Conservation (phyloP, 92 coral and sea anemone species). For the Zoanthus solanderi region DNA sequence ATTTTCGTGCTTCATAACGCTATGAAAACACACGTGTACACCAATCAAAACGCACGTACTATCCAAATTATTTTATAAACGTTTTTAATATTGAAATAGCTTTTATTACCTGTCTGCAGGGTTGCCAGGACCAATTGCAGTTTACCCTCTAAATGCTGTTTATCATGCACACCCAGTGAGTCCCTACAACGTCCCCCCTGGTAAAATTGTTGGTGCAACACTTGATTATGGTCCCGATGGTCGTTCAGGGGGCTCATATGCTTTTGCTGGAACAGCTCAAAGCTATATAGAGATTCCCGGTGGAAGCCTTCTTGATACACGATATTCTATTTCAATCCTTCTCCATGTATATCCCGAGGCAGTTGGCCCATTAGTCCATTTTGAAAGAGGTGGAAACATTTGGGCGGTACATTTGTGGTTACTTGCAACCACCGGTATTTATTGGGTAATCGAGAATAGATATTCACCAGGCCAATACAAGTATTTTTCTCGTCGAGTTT, state of each 20-base stretch:
- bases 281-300: conserved; percentile 84
- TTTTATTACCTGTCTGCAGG: conserved; percentile 36
- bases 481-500: background rate
- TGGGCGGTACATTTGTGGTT: conserved; percentile 71
- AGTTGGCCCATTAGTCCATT: conserved; percentile 74
- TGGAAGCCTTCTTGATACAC: conserved; percentile 71
- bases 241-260: conserved; percentile 69
- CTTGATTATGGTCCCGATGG: conserved; percentile 85
- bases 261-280: conserved; percentile 60
- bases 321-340: conserved; percentile 74
- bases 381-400: conserved; percentile 21
- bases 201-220: conserved; percentile 59
- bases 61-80: no score
- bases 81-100: background rate
- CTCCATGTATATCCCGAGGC: conserved; percentile 76
- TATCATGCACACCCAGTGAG: conserved; percentile 73
- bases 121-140: conserved; percentile 79
- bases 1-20: no score
- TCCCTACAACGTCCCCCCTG: conserved; percentile 75
- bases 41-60: no score
- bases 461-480: background rate
- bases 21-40: no score
- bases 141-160: conserved; percentile 73
- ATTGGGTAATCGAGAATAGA: background rate
- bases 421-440: conserved; percentile 7